Evolutionary conservation across 2,797 vertebrate species (phyloP).

Genomic region (Graptemys geographica): DNA sequence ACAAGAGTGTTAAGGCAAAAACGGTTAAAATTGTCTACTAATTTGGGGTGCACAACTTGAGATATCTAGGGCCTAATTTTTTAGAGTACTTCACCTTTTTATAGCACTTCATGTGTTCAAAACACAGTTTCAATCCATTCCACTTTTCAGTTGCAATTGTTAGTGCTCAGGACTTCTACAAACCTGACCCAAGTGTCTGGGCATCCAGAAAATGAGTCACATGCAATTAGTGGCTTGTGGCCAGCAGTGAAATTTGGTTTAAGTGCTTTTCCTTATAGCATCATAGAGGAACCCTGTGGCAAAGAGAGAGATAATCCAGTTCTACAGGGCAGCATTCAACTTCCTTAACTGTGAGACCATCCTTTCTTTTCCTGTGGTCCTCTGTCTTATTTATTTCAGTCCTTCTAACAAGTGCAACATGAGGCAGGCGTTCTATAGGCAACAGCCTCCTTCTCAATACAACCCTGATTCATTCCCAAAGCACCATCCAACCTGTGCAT

Average conservation of each 20-base stretch:
- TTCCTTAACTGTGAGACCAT: accelerated
- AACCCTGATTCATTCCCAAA: too few relatives aligned
- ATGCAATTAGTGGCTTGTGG: neutral
- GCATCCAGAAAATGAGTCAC: accelerated
- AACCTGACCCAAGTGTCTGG: too few relatives aligned
- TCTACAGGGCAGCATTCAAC: accelerated
- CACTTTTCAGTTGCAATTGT: neutral
- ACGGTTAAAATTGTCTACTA: neutral
- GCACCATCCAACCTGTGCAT: too few relatives aligned
- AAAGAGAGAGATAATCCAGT: accelerated
- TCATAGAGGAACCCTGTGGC: accelerated
- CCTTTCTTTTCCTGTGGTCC: accelerated
- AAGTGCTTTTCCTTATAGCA: accelerated
- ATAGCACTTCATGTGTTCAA: neutral
- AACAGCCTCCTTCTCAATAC: accelerated
- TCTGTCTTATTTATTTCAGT: neutral
- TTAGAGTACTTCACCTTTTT: neutral
- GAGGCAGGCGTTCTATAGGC: accelerated
- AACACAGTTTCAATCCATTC: neutral
- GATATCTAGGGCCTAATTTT: neutral
- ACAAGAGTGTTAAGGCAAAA: neutral
- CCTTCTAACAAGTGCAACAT: accelerated
- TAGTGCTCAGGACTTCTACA: neutral
- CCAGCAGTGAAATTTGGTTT: accelerated
- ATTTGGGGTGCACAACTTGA: neutral